phyloP scores from a whole-genome alignment of 92 coral and sea anemone genomes.

The Umimayanthus kanabou region DNA sequence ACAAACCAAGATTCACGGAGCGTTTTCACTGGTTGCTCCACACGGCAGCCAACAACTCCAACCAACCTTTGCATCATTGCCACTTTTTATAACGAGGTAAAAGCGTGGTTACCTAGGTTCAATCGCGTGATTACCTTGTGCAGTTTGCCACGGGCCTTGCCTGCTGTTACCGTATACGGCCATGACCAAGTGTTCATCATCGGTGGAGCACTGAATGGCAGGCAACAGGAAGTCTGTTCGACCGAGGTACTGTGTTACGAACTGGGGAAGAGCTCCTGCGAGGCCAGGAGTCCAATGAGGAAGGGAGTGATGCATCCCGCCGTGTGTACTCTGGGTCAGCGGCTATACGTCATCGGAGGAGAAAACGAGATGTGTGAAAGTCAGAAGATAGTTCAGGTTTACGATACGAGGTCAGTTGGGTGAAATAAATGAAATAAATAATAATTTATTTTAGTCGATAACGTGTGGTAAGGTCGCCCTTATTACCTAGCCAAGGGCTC shows the following conservation, averaged over 20 bases:
- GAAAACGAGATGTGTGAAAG: slow-evolving; percentile 23
- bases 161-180: slow-evolving; percentile 16
- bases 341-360: slow-evolving; percentile 34
- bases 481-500: no score
- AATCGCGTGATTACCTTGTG: slow-evolving; percentile 15
- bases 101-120: slow-evolving; percentile 28
- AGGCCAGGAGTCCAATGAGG: slow-evolving; percentile 12
- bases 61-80: slow-evolving; percentile 33
- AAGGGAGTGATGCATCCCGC: slow-evolving; percentile 38
- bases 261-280: background rate
- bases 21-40: background rate
- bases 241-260: slow-evolving; percentile 24
- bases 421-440: no score
- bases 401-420: slow-evolving; percentile 18
- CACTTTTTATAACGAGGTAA: slow-evolving; percentile 8
- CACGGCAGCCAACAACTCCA: background rate
- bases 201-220: slow-evolving; percentile 28
- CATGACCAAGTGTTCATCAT: slow-evolving; percentile 20
- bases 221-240: slow-evolving; percentile 32
- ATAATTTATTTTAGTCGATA: no score
- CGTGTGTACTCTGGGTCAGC: slow-evolving; percentile 26
- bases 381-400: slow-evolving; percentile 30
- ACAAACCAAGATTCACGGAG: background rate
- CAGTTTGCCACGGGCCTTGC: slow-evolving; percentile 11
- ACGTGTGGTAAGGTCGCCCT: no score